Conservation (phyloP, 2,113 vertebrate species). For the Tychaedon coryphoeus region DNA sequence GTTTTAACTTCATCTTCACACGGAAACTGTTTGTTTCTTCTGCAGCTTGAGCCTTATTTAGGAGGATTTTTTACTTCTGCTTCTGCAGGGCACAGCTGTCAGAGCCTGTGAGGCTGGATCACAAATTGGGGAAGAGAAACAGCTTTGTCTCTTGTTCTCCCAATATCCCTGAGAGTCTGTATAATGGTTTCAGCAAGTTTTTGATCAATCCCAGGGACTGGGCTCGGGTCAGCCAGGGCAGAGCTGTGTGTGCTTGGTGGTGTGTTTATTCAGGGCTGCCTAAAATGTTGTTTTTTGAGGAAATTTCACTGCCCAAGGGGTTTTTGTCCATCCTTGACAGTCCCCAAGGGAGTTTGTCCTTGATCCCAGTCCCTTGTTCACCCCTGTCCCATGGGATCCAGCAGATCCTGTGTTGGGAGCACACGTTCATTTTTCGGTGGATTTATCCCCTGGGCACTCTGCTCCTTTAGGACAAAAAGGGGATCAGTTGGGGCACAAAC, state of each 20-base stretch:
- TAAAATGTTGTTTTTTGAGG: not conserved
- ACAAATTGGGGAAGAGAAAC: not conserved
- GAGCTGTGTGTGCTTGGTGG: not conserved
- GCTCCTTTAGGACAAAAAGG: not conserved
- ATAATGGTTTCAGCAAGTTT: not conserved
- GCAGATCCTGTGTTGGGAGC: not conserved
- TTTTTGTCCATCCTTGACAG: not conserved
- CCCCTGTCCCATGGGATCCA: not conserved
- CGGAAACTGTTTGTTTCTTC: not conserved
- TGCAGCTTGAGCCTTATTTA: not conserved
- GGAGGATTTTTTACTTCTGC: constrained; percentile 7
- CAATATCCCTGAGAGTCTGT: not conserved
- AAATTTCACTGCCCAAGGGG: not conserved
- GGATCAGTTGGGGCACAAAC: not conserved
- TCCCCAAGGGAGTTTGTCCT: not conserved
- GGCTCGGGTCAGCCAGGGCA: not conserved
- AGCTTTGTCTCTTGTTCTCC: not conserved
- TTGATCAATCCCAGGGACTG: not conserved
- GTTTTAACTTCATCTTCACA: not conserved
- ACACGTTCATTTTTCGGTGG: rapidly evolving
- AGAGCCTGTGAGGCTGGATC: not conserved
- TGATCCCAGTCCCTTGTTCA: not conserved
- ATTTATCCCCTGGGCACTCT: not conserved
- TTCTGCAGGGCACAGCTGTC: not conserved
- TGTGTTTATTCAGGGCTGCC: not conserved